A percentile compares a stretch with the other conserved stretches of the same genome.
phyloP scores from a whole-genome alignment of 2,888 invertebrate species.

The Brachyopa scutellaris region DNA sequence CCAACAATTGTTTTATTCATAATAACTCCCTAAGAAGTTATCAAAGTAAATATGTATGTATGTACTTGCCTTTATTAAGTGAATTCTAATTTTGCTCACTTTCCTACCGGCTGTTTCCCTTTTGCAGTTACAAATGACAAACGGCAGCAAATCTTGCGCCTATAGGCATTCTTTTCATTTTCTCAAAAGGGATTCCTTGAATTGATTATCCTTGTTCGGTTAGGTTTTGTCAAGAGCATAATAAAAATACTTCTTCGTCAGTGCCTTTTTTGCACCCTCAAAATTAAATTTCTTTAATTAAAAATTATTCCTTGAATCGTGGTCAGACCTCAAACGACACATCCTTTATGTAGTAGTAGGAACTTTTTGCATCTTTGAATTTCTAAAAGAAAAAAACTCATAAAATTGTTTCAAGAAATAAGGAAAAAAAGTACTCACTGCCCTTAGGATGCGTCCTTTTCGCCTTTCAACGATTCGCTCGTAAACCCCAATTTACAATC shows the following conservation, averaged over 20 bases:
- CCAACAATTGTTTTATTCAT: no score
- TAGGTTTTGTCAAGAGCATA: slow-evolving; percentile 30
- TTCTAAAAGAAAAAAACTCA: slow-evolving; percentile 35
- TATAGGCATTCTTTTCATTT: slow-evolving; percentile 36
- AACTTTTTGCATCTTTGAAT: slow-evolving; percentile 48
- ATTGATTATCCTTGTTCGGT: slow-evolving; percentile 52
- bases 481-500: slow-evolving; percentile 61
- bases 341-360: slow-evolving; percentile 29
- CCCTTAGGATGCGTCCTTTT: slow-evolving; percentile 41
- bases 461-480: slow-evolving; percentile 49
- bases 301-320: slow-evolving; percentile 60
- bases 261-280: slow-evolving; percentile 4
- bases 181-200: slow-evolving; percentile 21
- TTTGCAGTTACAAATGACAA: not conserved
- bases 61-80: not conserved
- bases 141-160: slow-evolving; percentile 4
- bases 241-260: slow-evolving; percentile 15
- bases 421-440: slow-evolving; percentile 23
- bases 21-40: no score
- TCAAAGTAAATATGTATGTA: no score
- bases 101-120: not conserved
- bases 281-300: slow-evolving; percentile 61
- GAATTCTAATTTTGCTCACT: slow-evolving; percentile 19
- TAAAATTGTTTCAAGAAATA: slow-evolving; percentile 36
- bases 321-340: slow-evolving; percentile 30